Base-by-base conservation (phyloP, 2,888 invertebrate species). In the Spicauda simplicius region DNA sequence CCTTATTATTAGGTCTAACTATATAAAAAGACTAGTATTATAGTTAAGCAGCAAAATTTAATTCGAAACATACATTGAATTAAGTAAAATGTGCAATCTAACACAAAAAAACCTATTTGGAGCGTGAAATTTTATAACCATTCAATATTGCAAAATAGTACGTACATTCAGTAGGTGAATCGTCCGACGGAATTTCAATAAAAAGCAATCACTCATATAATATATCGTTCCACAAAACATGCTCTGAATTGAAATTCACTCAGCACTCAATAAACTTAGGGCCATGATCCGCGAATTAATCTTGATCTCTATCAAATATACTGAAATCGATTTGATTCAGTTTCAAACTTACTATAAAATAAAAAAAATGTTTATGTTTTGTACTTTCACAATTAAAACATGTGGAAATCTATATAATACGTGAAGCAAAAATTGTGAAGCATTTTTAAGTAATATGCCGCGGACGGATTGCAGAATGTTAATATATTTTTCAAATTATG, bases 191-290 rank as follows among this genome's bases (percentile, higher is more conserved):
- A 25, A 57, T 63, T 63, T 63, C 64, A 52, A 50, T 64, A 56
- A 30, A 63, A 37, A 56, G 11, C 61, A 37, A 50, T 56, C 57
- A 57, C 50, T 57, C 45, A 57, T 55, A 57, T 64, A 61, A 53
- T 61, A 53, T 53, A 64, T 37, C 50, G 64, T 20, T 64, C 48
- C 30, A 56, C 41, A 25, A 57, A 64, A 64, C 37, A 56, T 64
- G 56, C n/a, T 33, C 48, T 50, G 64, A 64, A 60, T 50, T 52
- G 18, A 18, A 60, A 60, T 52, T 60, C 50, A 33, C 18, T 61
- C 37, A 4, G 37, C 37, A 53, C 53, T 61, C n/a, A 48, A 61
- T 53, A n/a, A 60, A n/a, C 37, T 18, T 37, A 58, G 58, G 41
- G 53, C 30, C 52, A 41, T 14, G 14, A 41, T 41, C 41, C 14